Conservation (phyloP, 2,797 vertebrate genomes). For the Heterohyrax brucei region DNA sequence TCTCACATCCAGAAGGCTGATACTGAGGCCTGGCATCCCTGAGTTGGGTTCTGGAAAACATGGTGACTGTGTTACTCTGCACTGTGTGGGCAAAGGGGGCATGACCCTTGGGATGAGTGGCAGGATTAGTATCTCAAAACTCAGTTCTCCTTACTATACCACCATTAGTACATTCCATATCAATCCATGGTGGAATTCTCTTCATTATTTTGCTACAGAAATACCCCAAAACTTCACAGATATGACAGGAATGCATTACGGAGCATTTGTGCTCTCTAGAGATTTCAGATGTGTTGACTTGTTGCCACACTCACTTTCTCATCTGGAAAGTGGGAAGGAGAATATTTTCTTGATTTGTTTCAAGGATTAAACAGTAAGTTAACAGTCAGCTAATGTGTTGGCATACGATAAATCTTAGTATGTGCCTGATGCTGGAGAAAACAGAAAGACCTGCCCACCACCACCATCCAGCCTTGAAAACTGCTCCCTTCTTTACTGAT, state of each 20-base stretch:
- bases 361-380: not conserved
- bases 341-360: not conserved
- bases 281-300: not conserved
- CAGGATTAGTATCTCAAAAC: not conserved
- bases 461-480: not conserved
- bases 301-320: not conserved
- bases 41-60: not conserved
- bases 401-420: not conserved
- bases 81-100: too few relatives aligned
- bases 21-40: not conserved
- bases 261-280: slow-evolving; percentile 8
- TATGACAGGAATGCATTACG: not conserved
- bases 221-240: not conserved
- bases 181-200: not conserved
- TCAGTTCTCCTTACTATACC: not conserved
- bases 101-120: not conserved
- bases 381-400: not conserved
- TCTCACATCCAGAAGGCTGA: not conserved
- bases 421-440: not conserved
- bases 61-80: not conserved
- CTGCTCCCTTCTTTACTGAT: not conserved
- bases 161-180: not conserved
- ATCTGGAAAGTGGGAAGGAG: not conserved
- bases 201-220: not conserved
- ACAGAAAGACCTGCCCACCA: not conserved